Evolutionary conservation across 2,113 vertebrate species (phyloP).

Genomic region (Bombycilla garrulus): DNA sequence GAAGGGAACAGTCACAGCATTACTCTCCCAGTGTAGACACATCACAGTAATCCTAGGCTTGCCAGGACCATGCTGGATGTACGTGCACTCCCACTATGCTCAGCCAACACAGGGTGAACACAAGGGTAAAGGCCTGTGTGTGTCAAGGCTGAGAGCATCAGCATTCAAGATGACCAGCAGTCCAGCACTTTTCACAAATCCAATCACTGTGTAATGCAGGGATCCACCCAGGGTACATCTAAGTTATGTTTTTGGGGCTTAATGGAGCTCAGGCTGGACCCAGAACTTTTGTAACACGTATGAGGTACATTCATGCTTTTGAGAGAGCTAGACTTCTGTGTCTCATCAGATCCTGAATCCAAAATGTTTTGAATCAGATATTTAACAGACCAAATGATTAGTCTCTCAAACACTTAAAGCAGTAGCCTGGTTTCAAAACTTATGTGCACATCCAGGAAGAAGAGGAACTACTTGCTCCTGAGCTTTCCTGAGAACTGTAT

Average conservation of each 20-base stretch:
- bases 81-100: rapidly evolving
- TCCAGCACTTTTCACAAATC: neutral
- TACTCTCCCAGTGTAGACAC: neutral
- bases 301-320: neutral
- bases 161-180: neutral
- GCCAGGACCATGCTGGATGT: rapidly evolving
- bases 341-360: neutral
- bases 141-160: neutral
- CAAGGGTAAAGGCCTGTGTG: neutral
- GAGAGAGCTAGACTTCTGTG: neutral
- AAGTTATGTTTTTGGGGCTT: neutral
- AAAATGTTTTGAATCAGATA: neutral
- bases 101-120: neutral
- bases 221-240: neutral
- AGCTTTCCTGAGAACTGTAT: neutral
- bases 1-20: neutral
- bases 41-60: rapidly evolving
- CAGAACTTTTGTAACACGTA: neutral
- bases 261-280: neutral
- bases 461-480: neutral
- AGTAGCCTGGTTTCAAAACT: neutral
- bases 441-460: neutral
- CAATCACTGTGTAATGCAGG: neutral
- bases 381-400: neutral
- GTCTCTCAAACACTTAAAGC: neutral